phyloP scores from a whole-genome alignment of 92 coral and sea anemone genomes.

The Epizoanthus rinbou region DNA sequence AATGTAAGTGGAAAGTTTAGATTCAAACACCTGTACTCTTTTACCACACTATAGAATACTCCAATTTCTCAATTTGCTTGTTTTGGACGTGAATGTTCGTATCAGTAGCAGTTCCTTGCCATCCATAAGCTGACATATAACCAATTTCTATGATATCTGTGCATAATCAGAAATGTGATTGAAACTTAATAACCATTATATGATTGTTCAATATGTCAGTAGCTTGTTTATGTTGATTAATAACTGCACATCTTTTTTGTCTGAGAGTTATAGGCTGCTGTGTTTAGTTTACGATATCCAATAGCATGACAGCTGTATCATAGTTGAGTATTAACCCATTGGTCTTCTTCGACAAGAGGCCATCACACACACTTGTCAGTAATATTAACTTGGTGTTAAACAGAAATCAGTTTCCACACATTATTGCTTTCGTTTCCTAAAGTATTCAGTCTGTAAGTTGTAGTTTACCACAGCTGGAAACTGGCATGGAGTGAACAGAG shows the following conservation, averaged over 20 bases:
- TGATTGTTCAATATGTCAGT: slow-evolving; percentile 8
- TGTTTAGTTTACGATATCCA: slow-evolving; percentile 22
- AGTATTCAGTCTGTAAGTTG: slow-evolving; percentile 2
- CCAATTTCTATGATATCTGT: neutral
- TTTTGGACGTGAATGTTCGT: neutral
- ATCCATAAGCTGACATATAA: neutral
- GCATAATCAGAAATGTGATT: neutral
- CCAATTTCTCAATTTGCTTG: neutral
- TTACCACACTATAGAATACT: neutral
- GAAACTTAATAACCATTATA: neutral
- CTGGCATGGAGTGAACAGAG: slow-evolving; percentile 6
- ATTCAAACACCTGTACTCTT: slow-evolving; percentile 23
- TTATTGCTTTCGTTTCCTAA: slow-evolving; percentile 28
- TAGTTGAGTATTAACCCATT: neutral
- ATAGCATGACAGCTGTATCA: neutral
- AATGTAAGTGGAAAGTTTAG: neutral
- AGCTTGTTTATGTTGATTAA: slow-evolving; percentile 18
- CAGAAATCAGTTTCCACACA: slow-evolving; percentile 12
- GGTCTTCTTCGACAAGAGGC: neutral
- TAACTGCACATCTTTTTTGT: neutral
- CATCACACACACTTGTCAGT: slow-evolving; percentile 1
- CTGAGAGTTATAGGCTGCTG: neutral
- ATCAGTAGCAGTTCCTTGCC: neutral
- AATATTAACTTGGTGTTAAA: slow-evolving; percentile 25
- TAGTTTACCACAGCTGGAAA: slow-evolving; percentile 21